Evolutionary conservation across 1,140 invertebrate genomes (phyloP), one percentile per base, ranked within the genome.

Genomic region (Leptoteleia sp.): DNA sequence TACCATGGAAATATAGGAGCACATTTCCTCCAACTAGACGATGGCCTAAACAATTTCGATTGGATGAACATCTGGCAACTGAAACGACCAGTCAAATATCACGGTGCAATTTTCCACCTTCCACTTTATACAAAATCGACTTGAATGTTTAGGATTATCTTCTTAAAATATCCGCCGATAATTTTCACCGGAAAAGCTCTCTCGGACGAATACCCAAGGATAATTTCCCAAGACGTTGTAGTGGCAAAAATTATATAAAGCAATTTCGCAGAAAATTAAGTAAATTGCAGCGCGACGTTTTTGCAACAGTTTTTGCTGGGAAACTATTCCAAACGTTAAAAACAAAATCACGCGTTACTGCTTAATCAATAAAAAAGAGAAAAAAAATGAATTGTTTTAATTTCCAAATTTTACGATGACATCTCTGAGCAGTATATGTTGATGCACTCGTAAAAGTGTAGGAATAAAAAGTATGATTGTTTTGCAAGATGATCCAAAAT

Each of bases 111-210:
- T 70, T 70, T 76, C 64, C 25, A 50, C 73, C 52, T 76, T 76
- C 71, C 71, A 76, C 71, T 76, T 68, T 68, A 37, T 61, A 54
- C 43, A 77, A 65, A 77, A 52, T 70, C 75, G 37, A 50, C 75
- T 77, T 43, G 57, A 57, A 71, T 71, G 72, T 62, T 76, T 76
- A 48, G 72, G 72, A 76, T 76, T 75, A 68, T 76, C 54, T 54
- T 55, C 62, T 76, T 62, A 68, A 76, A 76, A 68, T 62, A 62
- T 57, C 72, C 47, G 13, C 61, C 71, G 71, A 65, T 75, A 65
- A 75, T 75, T 75, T 67, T 59, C 71, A 43, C 25, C 47, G 55
- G 55, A 67, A 73, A 65, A 62, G 43, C 54, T 75, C 17, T 65
- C 54, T 33, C 33, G 40, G 13, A 50, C 70, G 59, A 75, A 75